Percentiles rank a stretch among this genome's conserved stretches.
phyloP scores from a whole-genome alignment of 2,113 vertebrate genomes.

The Pyxicephalus adspersus region DNA sequence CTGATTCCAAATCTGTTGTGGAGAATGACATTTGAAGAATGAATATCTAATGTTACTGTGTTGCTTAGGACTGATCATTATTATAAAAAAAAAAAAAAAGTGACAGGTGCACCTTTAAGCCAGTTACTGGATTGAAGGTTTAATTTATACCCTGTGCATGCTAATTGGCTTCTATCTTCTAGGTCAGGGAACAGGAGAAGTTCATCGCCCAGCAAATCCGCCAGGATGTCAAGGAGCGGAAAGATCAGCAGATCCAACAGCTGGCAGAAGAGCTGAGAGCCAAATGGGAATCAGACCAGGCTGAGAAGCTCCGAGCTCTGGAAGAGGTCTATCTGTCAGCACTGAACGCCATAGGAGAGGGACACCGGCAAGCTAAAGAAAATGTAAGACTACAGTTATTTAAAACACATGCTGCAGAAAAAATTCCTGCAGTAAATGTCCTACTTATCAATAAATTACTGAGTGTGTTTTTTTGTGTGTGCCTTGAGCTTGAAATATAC shows the following conservation, averaged over 20 bases:
- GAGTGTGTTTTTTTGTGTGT: too few relatives aligned
- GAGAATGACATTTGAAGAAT: too few relatives aligned
- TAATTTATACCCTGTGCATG: neutral
- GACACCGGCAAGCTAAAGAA: conserved; percentile 85
- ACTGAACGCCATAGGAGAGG: conserved; percentile 80
- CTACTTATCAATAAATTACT: too few relatives aligned
- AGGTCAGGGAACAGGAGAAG: conserved; percentile 95
- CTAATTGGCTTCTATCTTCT: neutral
- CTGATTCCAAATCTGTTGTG: too few relatives aligned
- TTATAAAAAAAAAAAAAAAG: too few relatives aligned
- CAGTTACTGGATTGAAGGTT: neutral
- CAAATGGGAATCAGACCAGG: conserved; percentile 83
- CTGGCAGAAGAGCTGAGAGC: conserved; percentile 77
- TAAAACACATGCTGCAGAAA: too few relatives aligned
- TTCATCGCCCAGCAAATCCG: conserved; percentile 82
- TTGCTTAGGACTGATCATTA: too few relatives aligned
- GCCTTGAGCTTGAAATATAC: too few relatives aligned
- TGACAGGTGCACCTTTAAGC: too few relatives aligned
- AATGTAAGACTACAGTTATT: conserved; percentile 77
- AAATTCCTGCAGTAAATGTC: too few relatives aligned
- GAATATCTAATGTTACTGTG: too few relatives aligned
- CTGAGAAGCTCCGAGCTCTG: conserved; percentile 76
- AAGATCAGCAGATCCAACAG: conserved; percentile 74
- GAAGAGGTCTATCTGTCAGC: conserved; percentile 81
- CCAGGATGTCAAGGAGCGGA: conserved; percentile 79